Base-by-base conservation (phyloP, 2,888 invertebrate genomes). In the Malthinus seriepunctatus region DNA sequence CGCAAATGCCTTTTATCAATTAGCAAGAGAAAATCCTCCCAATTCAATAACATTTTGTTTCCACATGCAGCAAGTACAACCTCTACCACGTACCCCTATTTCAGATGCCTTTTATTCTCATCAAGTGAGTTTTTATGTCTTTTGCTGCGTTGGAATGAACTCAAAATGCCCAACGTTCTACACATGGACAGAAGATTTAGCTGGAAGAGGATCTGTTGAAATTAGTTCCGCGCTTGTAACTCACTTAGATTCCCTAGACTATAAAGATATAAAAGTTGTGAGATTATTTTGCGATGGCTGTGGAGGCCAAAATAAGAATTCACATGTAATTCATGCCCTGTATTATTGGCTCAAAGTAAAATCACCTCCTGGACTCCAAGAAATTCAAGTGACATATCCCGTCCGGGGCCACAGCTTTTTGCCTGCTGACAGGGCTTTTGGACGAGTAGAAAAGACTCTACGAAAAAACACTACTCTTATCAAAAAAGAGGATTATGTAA, bases 131-230 rank as follows among this genome's bases (percentile, higher is more conserved):
- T 39, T 39, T 9, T 59, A 58, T 34, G 32, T 47, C 44, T 52
- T 58, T 31, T 52, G 42, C 35, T 52, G 57, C 31, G 47, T 57
- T 7, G 33, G 33, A 8, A 32, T 32, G 46, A 9, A 32, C 10
- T 50, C 50, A 31, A 38, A 10, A 39, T 4, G 10, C 32, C 56
- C 66, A 34, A 51, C 51, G n/a, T 63, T 66, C 46, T 67, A 63
- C 42, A 54, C 44, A 5, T 58, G 57, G 62, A 50, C 51, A 9
- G 50, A 57, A 50, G 46, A 46, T 23, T 34, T 45, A 32, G 51
- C 54, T 47, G 35, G 39, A n/a, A 11, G 55, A 8, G 54, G 54
- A n/a, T 37, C 50, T 38, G 44, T 9, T 8, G 23, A 62, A 58
- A 55, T 62, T n/a, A 55, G 58, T 39, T 62, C 58, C 5, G 62